Evolutionary conservation across 37 sponge, comb jelly and placozoan species (phyloP), one percentile per base, ranked within the genome.

Genomic region (Dysidea cf. avara): DNA sequence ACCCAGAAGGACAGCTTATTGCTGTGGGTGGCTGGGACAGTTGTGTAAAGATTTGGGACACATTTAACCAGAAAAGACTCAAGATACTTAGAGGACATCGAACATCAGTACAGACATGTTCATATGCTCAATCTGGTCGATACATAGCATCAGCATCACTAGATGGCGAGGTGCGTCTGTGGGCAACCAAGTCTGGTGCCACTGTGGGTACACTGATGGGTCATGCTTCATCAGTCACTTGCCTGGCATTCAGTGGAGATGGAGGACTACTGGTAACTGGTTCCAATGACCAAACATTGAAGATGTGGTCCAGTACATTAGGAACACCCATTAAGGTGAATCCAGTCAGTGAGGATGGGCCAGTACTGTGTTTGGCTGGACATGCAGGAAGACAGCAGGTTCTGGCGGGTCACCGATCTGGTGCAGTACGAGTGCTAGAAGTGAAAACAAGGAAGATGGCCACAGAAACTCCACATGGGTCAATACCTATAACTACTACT

Each of bases 1-100:
- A 96, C 60, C 96, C 96, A 1, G 92, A 92, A 39, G 90, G 86
- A 3, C 90, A 88, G 81, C 69, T 96, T 6, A 68, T 88, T 18
- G 93, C 63, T 5, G 77, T 85, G 54, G 96, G 96, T 1, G 75
- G 87, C 33, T 96, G 96, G 96, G 93, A 96, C 69, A 46, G 70
- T 7, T 72, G 74, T 21, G 29, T 96, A 52, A 92, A 76, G 61
- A 89, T 88, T 12, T 96, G 90, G 90, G 93, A 96, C 69, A 86
- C 84, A 0, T 82, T 86, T 69, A 96, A 85, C 56, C 56, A 63
- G 64, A 92, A 89, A 74, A 80, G 76, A 60, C 55, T 96, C 6
- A 89, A 89, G 54, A 77, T 83, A 0, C 80, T 96, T 34, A 85
- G 83, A 40, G 96, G 96, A 6, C 96, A 96, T 84, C 56, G 59